Base-by-base conservation (phyloP, 2,113 vertebrate genomes). In the Mirounga angustirostris region DNA sequence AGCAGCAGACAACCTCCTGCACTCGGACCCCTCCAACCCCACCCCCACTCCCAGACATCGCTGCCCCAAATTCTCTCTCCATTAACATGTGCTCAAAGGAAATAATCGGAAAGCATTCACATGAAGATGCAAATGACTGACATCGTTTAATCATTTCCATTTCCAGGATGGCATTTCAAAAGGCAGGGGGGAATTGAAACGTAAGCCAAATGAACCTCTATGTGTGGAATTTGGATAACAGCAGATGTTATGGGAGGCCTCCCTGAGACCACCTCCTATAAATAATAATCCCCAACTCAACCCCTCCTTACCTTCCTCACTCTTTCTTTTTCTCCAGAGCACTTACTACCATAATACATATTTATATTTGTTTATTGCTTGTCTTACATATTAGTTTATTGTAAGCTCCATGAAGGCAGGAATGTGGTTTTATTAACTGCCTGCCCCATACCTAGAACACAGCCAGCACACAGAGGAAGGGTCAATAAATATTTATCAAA, bases 101-200 rank as follows among this genome's bases (percentile, higher is more conserved):
- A 94, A 65, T 65, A 24, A 92, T 56, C 63, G 43, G 43, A 92
- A 87, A 88, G 87, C 58, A 52, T 6, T 78, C 76, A 73, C 30
- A 56, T 50, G 33, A 78, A 91, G 89, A 95, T 71, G 81, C 59
- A 94, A 96, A 61, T 28, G 76, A 88, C 69, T 54, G 81, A 78
- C 50, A 4, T 4, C 58, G 63, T 50, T 91, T 89, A 52, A 84
- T 71, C 36, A 5, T 19, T 90, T 94, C 90, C 87, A 87, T 87
- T 92, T 94, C 83, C 88, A 81, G 78, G 69, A 93, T 79, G 96
- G 36, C 91, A 96, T 89, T 96, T 93, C 69, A 26, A 58, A 87
- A 91, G 69, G 36, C 88, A 88, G 28, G 54, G 81, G 11, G 58
- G 96, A 88, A 95, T 8, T 33, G 63, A 91, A 95, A 69, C 13